Evolutionary conservation across 2,113 vertebrate genomes (phyloP).

Genomic region (Pampusana beccarii): DNA sequence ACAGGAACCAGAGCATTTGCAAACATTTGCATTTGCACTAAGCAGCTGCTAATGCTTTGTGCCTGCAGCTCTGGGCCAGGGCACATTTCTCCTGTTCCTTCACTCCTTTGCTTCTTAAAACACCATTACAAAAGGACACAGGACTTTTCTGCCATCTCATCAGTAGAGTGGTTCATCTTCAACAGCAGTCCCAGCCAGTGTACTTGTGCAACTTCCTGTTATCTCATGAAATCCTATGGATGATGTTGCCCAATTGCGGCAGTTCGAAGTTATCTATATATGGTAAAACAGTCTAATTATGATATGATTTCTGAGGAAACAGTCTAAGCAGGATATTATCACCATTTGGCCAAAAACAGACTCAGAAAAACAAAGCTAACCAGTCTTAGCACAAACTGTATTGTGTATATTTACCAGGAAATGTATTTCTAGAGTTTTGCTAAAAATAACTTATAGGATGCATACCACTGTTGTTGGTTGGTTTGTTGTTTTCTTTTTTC

Average conservation of each 20-base stretch:
- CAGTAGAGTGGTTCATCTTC: background rate
- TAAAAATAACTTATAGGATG: background rate
- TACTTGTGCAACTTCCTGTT: background rate
- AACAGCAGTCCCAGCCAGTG: background rate
- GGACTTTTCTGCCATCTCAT: background rate
- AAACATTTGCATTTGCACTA: constrained; percentile 43
- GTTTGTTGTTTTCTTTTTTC: background rate
- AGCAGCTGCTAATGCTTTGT: constrained; percentile 41
- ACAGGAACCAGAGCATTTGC: constrained; percentile 51
- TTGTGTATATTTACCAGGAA: background rate
- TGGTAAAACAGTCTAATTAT: background rate
- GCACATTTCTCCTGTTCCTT: background rate
- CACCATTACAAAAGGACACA: background rate
- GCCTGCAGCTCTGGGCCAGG: background rate
- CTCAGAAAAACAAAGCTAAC: background rate
- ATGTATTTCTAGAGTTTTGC: background rate
- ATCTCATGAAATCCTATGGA: background rate
- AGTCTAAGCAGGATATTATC: background rate
- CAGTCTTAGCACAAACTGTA: background rate
- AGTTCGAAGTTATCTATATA: background rate
- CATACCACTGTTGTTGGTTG: background rate
- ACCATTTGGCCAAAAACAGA: background rate
- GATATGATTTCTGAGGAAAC: background rate
- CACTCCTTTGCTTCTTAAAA: background rate
- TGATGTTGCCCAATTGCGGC: background rate